Base-by-base conservation (phyloP, 2,113 vertebrate genomes). In the Neogale vison region DNA sequence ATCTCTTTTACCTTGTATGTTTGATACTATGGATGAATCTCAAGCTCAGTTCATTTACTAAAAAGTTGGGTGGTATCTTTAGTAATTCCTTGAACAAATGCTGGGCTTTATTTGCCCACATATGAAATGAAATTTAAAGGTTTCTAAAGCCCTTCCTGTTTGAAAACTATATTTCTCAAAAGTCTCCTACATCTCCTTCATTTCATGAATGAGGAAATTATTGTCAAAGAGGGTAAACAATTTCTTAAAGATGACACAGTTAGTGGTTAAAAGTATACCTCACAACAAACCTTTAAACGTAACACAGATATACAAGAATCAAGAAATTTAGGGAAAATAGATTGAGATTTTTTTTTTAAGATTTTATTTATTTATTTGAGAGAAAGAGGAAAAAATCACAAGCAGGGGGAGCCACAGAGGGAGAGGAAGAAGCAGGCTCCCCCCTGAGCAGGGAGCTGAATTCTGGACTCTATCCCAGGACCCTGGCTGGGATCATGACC, bases 201-300 rank as follows among this genome's bases (percentile, higher is more conserved):
- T 72, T 93, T 67, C 71, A 61, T 42, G 89, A 67, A 59, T 93
- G 57, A 91, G 76, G 69, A 87, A 95, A 97, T 96, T 82, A 42
- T 20, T 55, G 0, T 42, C 86, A 63, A 95, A 74, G 39, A 26
- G 21, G n/a, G 11, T 85, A 96, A 95, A 61, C 29, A 92, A 65
- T 80, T 84, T 87, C 50, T 89, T 65, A 88, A 94, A 83, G 50
- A 71, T 88, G 50, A 42, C 36, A 80, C 17, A 45, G 21, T 17
- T 63, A 63, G 26, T 47, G 8, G 57, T 57, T 80, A 90, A 47
- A 90, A 72, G 72, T 88, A 50, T 29, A 77, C 69, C 59, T 36
- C n/a, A 90, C 71, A 14, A 52, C 9, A n/a, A 47, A 72, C 15
- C 29, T 47, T 88, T 39, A 84, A 31, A 84, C 0, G 1, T 15